Base-by-base conservation (phyloP, 2,888 invertebrate genomes). In the Noctua fimbriata region DNA sequence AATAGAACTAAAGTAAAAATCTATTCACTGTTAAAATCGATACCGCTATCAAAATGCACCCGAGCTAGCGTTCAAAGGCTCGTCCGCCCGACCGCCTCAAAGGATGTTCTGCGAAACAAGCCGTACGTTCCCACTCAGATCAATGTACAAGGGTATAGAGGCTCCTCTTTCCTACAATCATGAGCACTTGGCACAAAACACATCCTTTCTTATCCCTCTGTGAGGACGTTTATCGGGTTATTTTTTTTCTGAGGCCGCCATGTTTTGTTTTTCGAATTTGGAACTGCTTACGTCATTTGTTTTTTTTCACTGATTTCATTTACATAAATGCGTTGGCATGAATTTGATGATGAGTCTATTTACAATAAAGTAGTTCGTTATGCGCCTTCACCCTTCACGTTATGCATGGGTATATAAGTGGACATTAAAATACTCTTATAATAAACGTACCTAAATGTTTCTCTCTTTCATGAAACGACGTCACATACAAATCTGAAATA, bases 41-140 rank as follows among this genome's bases (percentile, higher is more conserved):
- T 95, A 94, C 89, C 88, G 91, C 92, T 96, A 96, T 95, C 94
- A 95, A 95, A 96, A 95, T 94, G 95, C 94, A 94, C 90, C 92
- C 91, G 90, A 87, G 92, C 89, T 88, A 83, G 88, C 89, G 90
- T 91, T 95, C 95, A 95, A 96, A 96, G 95, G 93, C 92, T 87
- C 90, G 90, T 85, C 90, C 90, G 89, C 86, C 87, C 89, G 90
- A 88, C 92, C 93, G 91, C 91, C 93, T 96, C 95, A 95, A 96
- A 95, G 95, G 93, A 93, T 92, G 91, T 92, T 92, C 92, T 91
- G 81, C 83, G 87, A 92, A 94, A 94, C 95, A 94, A 92, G 92
- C 93, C 93, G 93, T 93, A 93, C 92, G 92, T 94, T 94, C 93
- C 93, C 94, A 94, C 94, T 94, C 92, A 93, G 94, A 94, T 95